Conservation (phyloP, 2,888 invertebrate genomes). For the Sinodicranocentrus sp. region DNA sequence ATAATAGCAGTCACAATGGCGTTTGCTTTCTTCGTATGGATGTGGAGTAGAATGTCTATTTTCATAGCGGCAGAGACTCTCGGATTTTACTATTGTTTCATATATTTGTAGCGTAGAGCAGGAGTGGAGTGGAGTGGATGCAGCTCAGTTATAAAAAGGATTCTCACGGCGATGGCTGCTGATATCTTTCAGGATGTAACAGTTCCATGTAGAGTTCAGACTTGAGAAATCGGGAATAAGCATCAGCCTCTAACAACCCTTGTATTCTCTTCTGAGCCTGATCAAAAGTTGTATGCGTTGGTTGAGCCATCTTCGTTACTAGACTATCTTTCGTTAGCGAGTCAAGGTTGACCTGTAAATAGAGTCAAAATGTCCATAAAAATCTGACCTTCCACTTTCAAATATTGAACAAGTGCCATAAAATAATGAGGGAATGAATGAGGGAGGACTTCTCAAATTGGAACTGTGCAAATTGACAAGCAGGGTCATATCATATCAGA, state of each 20-base stretch:
- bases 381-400: slow-evolving; percentile 28
- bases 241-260: slow-evolving; percentile 81
- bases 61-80: too few relatives aligned
- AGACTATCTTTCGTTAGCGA: slow-evolving; percentile 80
- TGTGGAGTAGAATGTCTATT: neutral
- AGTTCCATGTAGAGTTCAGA: slow-evolving; percentile 80
- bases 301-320: slow-evolving; percentile 78
- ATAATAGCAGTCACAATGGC: slow-evolving; percentile 8
- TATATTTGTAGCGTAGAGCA: neutral
- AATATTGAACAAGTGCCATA: slow-evolving; percentile 21
- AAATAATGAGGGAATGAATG: slow-evolving; percentile 15
- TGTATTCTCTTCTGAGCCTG: slow-evolving; percentile 81
- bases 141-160: slow-evolving; percentile 9
- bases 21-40: neutral
- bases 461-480: neutral
- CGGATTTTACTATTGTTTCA: slow-evolving; percentile 4
- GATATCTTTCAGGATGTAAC: slow-evolving; percentile 77
- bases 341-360: slow-evolving; percentile 80
- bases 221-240: slow-evolving; percentile 81
- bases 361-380: neutral
- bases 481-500: too few relatives aligned
- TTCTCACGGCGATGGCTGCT: slow-evolving; percentile 62
- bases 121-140: neutral
- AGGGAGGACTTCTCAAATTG: neutral
- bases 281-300: slow-evolving; percentile 80